Evolutionary conservation across 2,797 vertebrate species (phyloP), one percentile per base, ranked within the genome.

Genomic region (Oreonectes daqikongensis): DNA sequence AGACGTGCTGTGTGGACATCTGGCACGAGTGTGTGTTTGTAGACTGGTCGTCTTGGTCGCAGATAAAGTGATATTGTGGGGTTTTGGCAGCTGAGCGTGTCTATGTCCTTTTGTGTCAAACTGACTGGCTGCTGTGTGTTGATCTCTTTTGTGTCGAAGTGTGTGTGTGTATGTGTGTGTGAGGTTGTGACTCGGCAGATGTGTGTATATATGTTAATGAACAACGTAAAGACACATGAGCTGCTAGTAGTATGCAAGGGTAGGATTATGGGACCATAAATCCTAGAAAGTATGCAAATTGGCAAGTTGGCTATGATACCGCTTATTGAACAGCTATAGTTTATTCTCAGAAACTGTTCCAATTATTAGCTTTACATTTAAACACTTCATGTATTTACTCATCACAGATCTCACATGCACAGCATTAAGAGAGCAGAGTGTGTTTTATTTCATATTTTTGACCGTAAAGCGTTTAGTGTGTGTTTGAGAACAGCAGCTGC

Each of bases 141-240:
- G 6, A 57, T 1, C 12, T 42, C 30, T 70, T 66, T 48, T 80
- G 72, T 70, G 30, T 12, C 28, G 7, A 68, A 38, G 85, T 60
- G 80, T 87, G 86, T 88, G 84, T 89, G 76, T 85, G 86, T 87
- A 86, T 90, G 85, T 92, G 90, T 83, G 79, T 79, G 83, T 84
- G 65, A 66, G 85, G 84, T 81, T 77, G 20, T 24, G 81, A 82
- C 73, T 81, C 68, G 85, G 88, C 88, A 86, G 90, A 83, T 88
- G 81, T 74, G 70, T 81, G 80, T 80, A 66, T 78, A 77, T 74
- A 57, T 57, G 22, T 82, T 61, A 74, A 46, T 55, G 66, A 77
- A 46, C 2, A 71, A 70, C 64, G 63, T 76, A 69, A 75, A 44
- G 35, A 30, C 22, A 30, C 55, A 69, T 4, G 2, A 3, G 8